phyloP scores from a whole-genome alignment of 2,797 vertebrate species.

The Dendrocincla fuliginosa region DNA sequence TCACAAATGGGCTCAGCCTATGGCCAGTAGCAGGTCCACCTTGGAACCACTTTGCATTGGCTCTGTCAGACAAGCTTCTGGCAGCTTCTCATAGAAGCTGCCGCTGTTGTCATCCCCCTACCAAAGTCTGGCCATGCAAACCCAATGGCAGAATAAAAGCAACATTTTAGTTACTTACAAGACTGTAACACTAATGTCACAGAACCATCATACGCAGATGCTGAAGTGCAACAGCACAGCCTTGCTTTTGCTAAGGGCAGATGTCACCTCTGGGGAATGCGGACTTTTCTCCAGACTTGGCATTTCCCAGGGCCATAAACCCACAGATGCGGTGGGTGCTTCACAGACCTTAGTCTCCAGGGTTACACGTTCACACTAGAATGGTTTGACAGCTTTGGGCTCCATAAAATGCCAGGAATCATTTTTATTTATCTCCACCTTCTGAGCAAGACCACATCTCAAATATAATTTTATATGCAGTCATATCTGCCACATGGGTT shows the following conservation, averaged over 20 bases:
- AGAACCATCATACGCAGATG: neutral
- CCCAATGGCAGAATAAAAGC: neutral
- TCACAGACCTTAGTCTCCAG: neutral
- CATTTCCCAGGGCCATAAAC: neutral
- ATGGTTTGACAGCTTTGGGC: conserved; percentile 1
- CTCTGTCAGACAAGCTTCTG: neutral
- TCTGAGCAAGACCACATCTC: neutral
- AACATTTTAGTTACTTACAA: neutral
- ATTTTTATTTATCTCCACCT: neutral
- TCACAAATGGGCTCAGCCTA: neutral
- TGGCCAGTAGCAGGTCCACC: fast-evolving
- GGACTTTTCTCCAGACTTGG: neutral
- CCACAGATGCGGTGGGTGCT: neutral
- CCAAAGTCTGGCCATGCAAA: neutral
- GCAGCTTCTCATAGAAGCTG: neutral
- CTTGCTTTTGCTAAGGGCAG: neutral
- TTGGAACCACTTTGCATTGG: neutral
- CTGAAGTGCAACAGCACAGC: neutral
- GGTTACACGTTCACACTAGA: neutral
- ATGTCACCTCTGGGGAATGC: neutral
- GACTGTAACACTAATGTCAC: neutral
- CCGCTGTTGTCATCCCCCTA: neutral
- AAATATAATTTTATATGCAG: neutral
- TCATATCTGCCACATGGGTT: neutral
- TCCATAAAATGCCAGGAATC: neutral